Evolutionary conservation across 1,140 invertebrate genomes (phyloP), one percentile per base, ranked within the genome.

Genomic region (Anthonomus grandis): DNA sequence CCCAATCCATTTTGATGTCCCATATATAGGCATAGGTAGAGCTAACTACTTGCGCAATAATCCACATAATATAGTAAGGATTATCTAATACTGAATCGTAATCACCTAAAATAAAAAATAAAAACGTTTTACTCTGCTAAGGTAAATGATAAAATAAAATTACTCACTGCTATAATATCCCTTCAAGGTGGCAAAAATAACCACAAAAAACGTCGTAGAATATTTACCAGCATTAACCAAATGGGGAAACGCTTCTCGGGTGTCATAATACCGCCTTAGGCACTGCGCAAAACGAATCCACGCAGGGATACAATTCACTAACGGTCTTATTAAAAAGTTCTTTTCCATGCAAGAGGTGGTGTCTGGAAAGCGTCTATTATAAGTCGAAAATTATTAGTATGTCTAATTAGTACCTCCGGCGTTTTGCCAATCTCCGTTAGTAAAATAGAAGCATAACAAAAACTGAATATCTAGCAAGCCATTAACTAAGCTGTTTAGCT

Each of bases 1-100:
- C 95, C 95, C 95, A 98, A 82, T 98, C 95, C 91, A 98, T 95
- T 75, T 93, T 94, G 4, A 98, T 86, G 72, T 98, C 95, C 95
- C 95, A 98, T 0, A 86, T 86, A 65, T 92, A 92, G 0, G 90
- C 87, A 71, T 95, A 96, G 39, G 84, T 81, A 0, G 91, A 91
- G 46, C 85, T 91, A 0, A 92, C 72, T 6, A 94, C 72, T 21
- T 86, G 85, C 5, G 86, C 79, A 1, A 82, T 75, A 24, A 93
- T 81, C 88, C 88, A 92, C 41, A 88, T 68, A 76, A 90, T 91
- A 37, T 94, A 83, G 70, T 84, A 93, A 9, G 89, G 87, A 77
- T 90, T 91, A 57, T 86, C 80, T 62, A 80, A 82, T 17, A 78
- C 71, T 62, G 77, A 76, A 2, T 69, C 50, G 68, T 86, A 87